phyloP scores from a whole-genome alignment of 1,140 invertebrate species.

The Diorhabda sublineata region DNA sequence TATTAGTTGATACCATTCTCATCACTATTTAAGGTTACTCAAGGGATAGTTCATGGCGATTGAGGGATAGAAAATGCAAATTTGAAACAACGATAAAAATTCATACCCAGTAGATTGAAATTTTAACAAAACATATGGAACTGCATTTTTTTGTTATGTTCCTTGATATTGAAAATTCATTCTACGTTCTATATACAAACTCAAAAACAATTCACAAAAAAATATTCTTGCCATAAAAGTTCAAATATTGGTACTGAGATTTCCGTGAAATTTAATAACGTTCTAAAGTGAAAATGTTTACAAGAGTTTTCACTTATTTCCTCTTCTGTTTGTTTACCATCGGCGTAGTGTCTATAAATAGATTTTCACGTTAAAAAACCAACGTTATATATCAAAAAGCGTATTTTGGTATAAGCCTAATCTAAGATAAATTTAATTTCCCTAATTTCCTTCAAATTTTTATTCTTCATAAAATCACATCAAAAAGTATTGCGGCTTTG shows the following conservation, averaged over 20 bases:
- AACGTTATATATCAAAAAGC: background rate
- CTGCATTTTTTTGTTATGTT: no score
- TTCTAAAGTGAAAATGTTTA: slow-evolving; percentile 3
- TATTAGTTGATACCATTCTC: no score
- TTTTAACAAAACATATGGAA: no score
- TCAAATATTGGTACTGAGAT: slow-evolving; percentile 2
- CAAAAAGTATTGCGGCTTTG: background rate
- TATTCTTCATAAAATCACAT: background rate
- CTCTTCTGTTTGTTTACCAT: slow-evolving; percentile 2
- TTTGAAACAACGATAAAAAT: no score
- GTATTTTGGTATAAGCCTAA: background rate
- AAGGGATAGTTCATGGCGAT: no score
- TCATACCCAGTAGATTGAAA: no score
- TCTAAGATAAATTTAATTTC: background rate
- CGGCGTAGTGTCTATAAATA: background rate
- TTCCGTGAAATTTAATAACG: slow-evolving; percentile 1
- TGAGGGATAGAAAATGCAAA: no score
- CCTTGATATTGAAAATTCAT: no score
- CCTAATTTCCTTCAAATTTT: background rate
- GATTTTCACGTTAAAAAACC: background rate
- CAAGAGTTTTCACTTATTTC: slow-evolving; percentile 2
- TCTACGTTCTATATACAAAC: no score
- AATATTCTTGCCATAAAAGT: background rate
- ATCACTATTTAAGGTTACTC: no score
- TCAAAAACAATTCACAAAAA: no score